Percentiles rank a stretch among this genome's conserved stretches.
Conservation (phyloP, 2,888 invertebrate species). For the Drosophila tripunctata region DNA sequence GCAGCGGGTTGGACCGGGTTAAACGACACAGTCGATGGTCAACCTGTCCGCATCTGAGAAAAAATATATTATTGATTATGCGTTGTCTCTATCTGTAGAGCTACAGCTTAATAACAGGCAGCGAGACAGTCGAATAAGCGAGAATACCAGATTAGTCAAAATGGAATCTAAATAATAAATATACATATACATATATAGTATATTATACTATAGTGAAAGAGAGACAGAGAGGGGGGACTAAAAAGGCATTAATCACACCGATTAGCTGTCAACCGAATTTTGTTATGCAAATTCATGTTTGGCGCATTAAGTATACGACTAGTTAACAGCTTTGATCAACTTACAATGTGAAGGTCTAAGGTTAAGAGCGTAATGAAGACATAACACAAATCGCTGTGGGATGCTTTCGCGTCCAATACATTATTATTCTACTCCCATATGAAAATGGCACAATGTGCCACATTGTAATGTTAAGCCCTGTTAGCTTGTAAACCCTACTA, state of each 20-base stretch:
- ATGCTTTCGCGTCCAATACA: not conserved
- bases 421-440: not conserved
- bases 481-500: too few species aligned
- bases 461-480: slow-evolving; percentile 35
- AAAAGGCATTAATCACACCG: slow-evolving; percentile 52
- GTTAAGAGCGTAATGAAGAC: slow-evolving; percentile 28
- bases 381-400: not conserved
- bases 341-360: slow-evolving; percentile 30
- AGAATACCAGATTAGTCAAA: slow-evolving; percentile 25
- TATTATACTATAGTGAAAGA: not conserved
- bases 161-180: slow-evolving; percentile 8
- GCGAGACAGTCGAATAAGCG: slow-evolving; percentile 1
- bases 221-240: not conserved
- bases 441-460: slow-evolving; percentile 49
- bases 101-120: slow-evolving; percentile 29
- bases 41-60: slow-evolving; percentile 52
- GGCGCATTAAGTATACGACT: slow-evolving; percentile 37
- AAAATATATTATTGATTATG: slow-evolving; percentile 42
- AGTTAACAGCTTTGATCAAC: slow-evolving; percentile 30
- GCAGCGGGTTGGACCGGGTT: slow-evolving; percentile 51
- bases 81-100: slow-evolving; percentile 11
- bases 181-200: too few species aligned
- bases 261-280: slow-evolving; percentile 50
- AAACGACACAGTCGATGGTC: slow-evolving; percentile 69
- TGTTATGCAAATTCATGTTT: slow-evolving; percentile 45